Base-by-base conservation (phyloP, 2,113 vertebrate species). In the Cyphomyrus discorhynchus region DNA sequence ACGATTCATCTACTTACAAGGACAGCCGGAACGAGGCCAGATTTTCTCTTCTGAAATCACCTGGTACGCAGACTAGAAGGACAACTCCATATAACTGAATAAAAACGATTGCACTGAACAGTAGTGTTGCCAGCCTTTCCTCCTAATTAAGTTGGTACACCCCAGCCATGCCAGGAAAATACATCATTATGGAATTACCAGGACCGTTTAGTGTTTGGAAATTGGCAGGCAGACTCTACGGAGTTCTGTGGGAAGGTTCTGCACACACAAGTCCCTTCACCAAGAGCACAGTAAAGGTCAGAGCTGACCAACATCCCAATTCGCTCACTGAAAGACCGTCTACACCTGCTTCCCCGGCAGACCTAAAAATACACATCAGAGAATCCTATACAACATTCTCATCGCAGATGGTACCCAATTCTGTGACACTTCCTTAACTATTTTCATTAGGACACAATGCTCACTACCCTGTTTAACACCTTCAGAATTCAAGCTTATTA, bases 131-230 rank as follows among this genome's bases (percentile, higher is more conserved):
- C 83, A 46, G 45, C 27, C 47, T 49, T 50, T 27, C 47, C 83
- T 49, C 83, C 83, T 27, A 47, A 86, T 49, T 86, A 50, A 86
- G 47, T 49, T 15, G 47, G 45, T 46, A 49, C 45, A 49, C 46
- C 83, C 83, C n/a, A 24, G 46, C 8, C 46, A n/a, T 86, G 83
- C 83, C 83, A 86, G 83, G 83, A 86, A 86, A 86, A 47, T 49
- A 50, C 24, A 42, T 80, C 35, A 80, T 80, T 42, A 80, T 80
- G 74, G 74, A 80, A 80, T 5, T 19, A 86, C 46, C 21, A 86
- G 47, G 47, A 50, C 24, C 46, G 5, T 47, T 49, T 31, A 27
- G 45, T 47, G 6, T 50, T 17, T 49, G 45, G 45, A 86, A 50
- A 86, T n/a, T 86, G 47, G 24, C 45, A 86, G 83, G n/a, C 83